phyloP scores from a whole-genome alignment of 2,888 invertebrate species.

The Nematopogon swammerdamellus region DNA sequence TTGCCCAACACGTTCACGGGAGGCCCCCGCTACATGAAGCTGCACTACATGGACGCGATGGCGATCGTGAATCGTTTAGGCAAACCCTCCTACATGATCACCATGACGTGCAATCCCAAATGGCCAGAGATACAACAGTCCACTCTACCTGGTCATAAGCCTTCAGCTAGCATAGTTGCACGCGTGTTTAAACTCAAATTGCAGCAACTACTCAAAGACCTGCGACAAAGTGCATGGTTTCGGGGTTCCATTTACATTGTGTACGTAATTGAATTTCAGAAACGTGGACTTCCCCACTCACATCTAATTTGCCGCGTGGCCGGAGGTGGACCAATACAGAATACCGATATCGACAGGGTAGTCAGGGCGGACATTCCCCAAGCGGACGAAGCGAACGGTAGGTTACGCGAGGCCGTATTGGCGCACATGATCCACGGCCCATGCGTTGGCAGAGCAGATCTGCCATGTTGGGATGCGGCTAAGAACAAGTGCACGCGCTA shows the following conservation, averaged over 20 bases:
- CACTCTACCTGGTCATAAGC: background rate
- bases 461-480: slow-evolving; percentile 12
- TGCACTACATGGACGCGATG: slow-evolving; percentile 7
- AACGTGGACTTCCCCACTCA: slow-evolving; percentile 5
- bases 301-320: slow-evolving; percentile 6
- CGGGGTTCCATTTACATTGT: slow-evolving; percentile 4
- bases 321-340: slow-evolving; percentile 9
- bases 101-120: slow-evolving; percentile 4
- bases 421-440: slow-evolving; percentile 15
- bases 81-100: slow-evolving; percentile 3
- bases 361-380: slow-evolving; percentile 9
- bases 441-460: slow-evolving; percentile 10
- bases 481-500: slow-evolving; percentile 8
- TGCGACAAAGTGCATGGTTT: slow-evolving; percentile 2
- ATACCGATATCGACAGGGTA: slow-evolving; percentile 8
- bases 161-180: background rate
- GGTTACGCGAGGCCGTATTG: slow-evolving; percentile 3
- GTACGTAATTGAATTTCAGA: slow-evolving; percentile 8
- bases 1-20: slow-evolving; percentile 7
- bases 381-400: background rate
- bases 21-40: slow-evolving; percentile 6
- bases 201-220: background rate
- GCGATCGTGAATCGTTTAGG: slow-evolving; percentile 6
- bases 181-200: background rate
- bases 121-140: slow-evolving; percentile 5